Base-by-base conservation (phyloP, 2,888 invertebrate genomes). In the Tenthredo distinguenda region DNA sequence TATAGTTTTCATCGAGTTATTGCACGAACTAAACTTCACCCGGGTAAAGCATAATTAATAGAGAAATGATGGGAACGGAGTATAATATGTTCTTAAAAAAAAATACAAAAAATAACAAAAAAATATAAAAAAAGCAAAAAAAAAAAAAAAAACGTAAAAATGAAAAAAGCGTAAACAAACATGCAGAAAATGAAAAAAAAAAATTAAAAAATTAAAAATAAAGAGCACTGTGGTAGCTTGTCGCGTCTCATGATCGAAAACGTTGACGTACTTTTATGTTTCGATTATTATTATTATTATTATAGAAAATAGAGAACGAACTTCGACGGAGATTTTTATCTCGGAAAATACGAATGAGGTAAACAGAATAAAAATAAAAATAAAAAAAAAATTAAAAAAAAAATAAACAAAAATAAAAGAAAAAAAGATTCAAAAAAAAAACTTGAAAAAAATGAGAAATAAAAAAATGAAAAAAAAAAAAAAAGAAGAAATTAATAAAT, bases 401-500 rank as follows among this genome's bases (percentile, higher is more conserved):
- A 85, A 84, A 86, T 84, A 77, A 85, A 86, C 71, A 86, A 85
- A 83, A 86, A 85, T 82, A 86, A 85, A 31, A 76, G 85, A 50
- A 55, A 37, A 34, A 55, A 21, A 18, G 82, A 85, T 43, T 47
- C 84, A 87, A 86, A 87, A 37, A 18, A 72, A 43, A 85, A 62
- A 65, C 50, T 76, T 50, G 83, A 84, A 86, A 37, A 76, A 55
- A 58, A 86, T 86, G 85, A 76, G 84, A 68, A 79, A 82, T 12
- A 85, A 84, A 76, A 50, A 76, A 58, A 47, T 62, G 71, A 47
- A 83, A 79, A 85, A 81, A 72, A 77, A 47, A 79, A 72, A 85
- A 81, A 72, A 77, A 47, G 74, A 72, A 50, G 50, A 72, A 43
- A 26, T 21, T 47, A 81, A 58, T 37, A 34, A 81, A 62, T 81